These are phyloP conservation scores for Heliangelus exortis DNA, from an alignment of 2,797 vertebrate genomes.

Conservation along the genomic window DNA sequence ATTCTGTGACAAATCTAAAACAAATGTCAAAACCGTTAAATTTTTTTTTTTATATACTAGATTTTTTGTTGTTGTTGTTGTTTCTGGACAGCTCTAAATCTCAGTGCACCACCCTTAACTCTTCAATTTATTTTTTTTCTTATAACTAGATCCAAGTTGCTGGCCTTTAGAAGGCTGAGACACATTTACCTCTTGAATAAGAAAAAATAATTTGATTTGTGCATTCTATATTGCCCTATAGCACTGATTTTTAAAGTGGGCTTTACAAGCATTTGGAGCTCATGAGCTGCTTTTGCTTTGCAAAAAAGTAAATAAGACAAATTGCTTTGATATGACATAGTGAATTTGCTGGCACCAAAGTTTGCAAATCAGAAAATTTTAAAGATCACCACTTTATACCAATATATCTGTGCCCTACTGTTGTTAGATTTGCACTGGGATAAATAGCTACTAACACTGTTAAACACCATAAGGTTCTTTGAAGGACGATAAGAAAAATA, in stretches of 20 bases:
- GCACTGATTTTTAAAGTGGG: neutral
- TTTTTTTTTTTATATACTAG: constrained; percentile 37
- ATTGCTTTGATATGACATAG: neutral
- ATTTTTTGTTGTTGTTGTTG: neutral
- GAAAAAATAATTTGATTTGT: constrained; percentile 9
- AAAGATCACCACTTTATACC: neutral
- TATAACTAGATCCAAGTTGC: neutral
- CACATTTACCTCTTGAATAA: neutral
- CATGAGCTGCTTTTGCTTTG: neutral
- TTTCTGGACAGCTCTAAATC: constrained; percentile 33
- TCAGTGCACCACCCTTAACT: constrained; percentile 49
- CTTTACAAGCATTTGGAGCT: neutral
- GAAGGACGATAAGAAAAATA: neutral
- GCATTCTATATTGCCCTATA: neutral
- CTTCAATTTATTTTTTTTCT: constrained; percentile 23
- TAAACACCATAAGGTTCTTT: neutral
- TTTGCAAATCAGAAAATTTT: neutral
- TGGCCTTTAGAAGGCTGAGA: neutral
- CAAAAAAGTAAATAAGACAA: neutral
- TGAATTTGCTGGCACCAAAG: neutral
- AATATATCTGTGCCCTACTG: neutral
- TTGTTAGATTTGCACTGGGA: neutral
- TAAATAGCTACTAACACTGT: neutral
- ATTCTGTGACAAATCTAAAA: constrained; percentile 73
- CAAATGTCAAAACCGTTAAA: constrained; percentile 64